Percentiles rank a stretch among this genome's conserved stretches.
Evolutionary conservation across 2,888 invertebrate genomes (phyloP).

Genomic region (Sisyra terminalis): DNA sequence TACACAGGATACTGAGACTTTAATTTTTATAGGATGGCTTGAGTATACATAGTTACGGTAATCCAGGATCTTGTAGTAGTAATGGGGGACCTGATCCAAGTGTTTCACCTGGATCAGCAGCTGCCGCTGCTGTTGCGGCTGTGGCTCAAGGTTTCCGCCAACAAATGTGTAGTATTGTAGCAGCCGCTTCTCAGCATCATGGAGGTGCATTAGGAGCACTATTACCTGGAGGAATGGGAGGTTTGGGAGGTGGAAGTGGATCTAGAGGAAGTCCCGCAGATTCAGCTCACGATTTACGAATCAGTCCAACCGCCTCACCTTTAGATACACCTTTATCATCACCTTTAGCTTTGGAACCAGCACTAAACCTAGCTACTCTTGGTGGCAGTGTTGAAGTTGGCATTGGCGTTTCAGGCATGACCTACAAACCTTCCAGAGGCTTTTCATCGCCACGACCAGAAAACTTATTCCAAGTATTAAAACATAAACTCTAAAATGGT

Average conservation of each 20-base stretch:
- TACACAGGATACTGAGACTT: neutral
- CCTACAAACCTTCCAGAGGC: conserved; percentile 42
- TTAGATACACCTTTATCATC: conserved; percentile 37
- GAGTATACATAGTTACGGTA: conserved; percentile 17
- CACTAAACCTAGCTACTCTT: conserved; percentile 23
- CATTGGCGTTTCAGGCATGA: conserved; percentile 41
- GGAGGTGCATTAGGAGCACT: conserved; percentile 12
- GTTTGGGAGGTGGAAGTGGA: conserved; percentile 16
- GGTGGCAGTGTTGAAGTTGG: conserved; percentile 35
- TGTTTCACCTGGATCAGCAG: conserved; percentile 52
- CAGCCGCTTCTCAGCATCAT: conserved; percentile 39
- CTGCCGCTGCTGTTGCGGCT: conserved; percentile 71
- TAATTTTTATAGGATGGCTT: conserved; percentile 3
- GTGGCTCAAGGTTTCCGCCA: conserved; percentile 74
- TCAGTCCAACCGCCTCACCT: conserved; percentile 31
- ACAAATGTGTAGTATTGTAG: conserved; percentile 74
- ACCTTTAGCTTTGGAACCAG: conserved; percentile 46
- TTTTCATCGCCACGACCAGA: conserved; percentile 45
- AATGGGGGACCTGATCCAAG: conserved; percentile 38
- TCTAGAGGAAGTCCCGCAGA: conserved; percentile 23
- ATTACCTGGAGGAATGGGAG: conserved; percentile 14
- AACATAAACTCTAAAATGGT: no score
- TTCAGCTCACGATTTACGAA: conserved; percentile 22
- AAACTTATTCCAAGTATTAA: conserved; percentile 21
- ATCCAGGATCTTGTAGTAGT: conserved; percentile 34